Conservation (phyloP, 2,888 invertebrate species). For the Pyrrhopygopsis socrates region DNA sequence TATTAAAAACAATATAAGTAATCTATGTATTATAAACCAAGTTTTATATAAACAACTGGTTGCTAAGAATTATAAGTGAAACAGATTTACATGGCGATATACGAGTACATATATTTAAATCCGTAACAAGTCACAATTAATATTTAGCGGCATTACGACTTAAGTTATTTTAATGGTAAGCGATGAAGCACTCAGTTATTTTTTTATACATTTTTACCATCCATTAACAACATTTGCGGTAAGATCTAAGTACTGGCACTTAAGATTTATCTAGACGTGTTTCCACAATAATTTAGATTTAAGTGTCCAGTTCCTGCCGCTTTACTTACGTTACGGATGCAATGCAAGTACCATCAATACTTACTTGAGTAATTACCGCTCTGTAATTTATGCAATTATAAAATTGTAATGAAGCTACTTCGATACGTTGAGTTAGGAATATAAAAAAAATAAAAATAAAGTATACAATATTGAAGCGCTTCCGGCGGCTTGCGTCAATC, state of each 20-base stretch:
- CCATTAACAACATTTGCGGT: conserved; percentile 84
- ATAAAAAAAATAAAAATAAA: too few species aligned
- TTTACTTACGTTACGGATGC: conserved; percentile 1
- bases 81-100: too few species aligned
- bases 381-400: too few species aligned
- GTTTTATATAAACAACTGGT: too few species aligned
- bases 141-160: neutral
- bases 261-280: conserved; percentile 83
- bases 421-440: too few species aligned
- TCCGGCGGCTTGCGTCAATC: too few species aligned
- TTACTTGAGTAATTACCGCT: conserved; percentile 29
- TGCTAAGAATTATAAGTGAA: too few species aligned
- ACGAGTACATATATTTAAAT: neutral
- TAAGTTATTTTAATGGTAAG: conserved; percentile 40
- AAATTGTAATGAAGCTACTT: too few species aligned
- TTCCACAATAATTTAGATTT: conserved; percentile 76
- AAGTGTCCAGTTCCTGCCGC: conserved; percentile 82
- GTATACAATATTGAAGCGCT: too few species aligned
- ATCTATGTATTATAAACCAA: too few species aligned
- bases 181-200: conserved; percentile 27
- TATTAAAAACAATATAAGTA: too few species aligned
- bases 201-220: conserved; percentile 57
- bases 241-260: conserved; percentile 81
- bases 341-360: neutral
- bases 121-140: neutral